Evolutionary conservation across 2,888 invertebrate genomes (phyloP).

Genomic region (Clostera curtula): DNA sequence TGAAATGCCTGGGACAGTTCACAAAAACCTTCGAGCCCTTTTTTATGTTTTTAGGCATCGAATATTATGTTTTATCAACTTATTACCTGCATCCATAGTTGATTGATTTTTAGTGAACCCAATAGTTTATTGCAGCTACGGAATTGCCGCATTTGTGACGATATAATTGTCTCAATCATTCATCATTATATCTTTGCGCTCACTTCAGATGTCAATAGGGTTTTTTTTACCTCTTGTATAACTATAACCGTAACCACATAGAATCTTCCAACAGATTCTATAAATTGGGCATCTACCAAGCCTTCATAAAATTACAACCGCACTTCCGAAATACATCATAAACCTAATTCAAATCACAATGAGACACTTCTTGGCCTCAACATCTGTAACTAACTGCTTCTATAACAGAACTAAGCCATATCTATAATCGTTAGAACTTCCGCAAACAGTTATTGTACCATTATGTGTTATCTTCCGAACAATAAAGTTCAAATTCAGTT

Average conservation of each 20-base stretch:
- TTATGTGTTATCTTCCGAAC: slow-evolving; percentile 28
- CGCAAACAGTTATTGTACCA: slow-evolving; percentile 38
- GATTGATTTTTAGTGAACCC: no score
- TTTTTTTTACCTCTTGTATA: no score
- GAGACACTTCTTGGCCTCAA: slow-evolving; percentile 25
- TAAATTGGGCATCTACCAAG: slow-evolving; percentile 2
- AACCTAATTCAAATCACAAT: slow-evolving; percentile 32
- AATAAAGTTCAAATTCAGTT: slow-evolving; percentile 40
- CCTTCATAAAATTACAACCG: slow-evolving; percentile 21
- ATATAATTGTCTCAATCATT: no score
- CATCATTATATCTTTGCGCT: no score
- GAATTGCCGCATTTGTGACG: no score
- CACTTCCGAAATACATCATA: slow-evolving; percentile 20
- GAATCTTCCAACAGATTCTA: neutral
- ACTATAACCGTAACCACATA: neutral
- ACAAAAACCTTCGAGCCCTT: no score
- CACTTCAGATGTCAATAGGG: no score
- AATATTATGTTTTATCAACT: no score
- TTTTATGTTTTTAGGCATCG: no score
- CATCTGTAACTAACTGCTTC: slow-evolving; percentile 35
- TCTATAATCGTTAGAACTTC: slow-evolving; percentile 45
- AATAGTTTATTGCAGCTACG: no score
- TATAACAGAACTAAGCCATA: slow-evolving; percentile 34
- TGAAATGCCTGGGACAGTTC: no score
- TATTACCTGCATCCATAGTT: no score